Evolutionary conservation across 2,888 invertebrate species (phyloP), one percentile per base, ranked within the genome.

Genomic region (Lasioglossum figueresi): DNA sequence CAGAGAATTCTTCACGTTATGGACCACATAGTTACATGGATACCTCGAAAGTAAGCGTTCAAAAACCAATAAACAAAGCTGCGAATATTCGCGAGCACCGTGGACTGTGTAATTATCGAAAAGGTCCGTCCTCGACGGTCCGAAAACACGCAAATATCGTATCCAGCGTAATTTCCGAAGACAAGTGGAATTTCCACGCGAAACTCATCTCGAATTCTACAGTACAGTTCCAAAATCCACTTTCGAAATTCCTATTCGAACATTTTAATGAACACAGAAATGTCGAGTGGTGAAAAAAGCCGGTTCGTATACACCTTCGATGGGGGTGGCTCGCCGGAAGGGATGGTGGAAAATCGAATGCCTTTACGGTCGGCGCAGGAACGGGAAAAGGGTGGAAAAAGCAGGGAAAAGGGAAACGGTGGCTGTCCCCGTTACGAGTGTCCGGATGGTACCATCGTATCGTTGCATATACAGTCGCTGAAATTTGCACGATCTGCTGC

Each of bases 361-460:
- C 23, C 34, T 66, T 66, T 66, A 4, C 66, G 34, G 66, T 66
- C 19, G 19, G 34, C 1, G 19, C 3, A 34, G 19, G 34, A 66
- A 34, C 14, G 16, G 31, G 34, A 37, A 37, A 8, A 23, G 66
- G 31, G 34, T 19, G 34, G 66, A 66, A 34, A 34, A 40, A 12
- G 31, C 63, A 8, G 34, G 34, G 3, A 66, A 34, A 75, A 5
- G 19, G 27, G 19, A 75, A 75, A 66, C 31, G 76, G 45, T 43
- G 34, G 48, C 66, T 34, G 45, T 74, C 56, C 70, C 23, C 78
- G 72, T 75, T 79, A 82, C 70, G 43, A 59, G 16, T 78, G 56
- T 79, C 76, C 40, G 23, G 16, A 31, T 16, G 63, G 63, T 63
- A 31, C 31, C 31, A 63, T 16, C 63, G 16, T 63, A n/a, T 63